Evolutionary conservation across 1,140 invertebrate genomes (phyloP), one percentile per base, ranked within the genome.

Genomic region (Palaemon carinicauda): DNA sequence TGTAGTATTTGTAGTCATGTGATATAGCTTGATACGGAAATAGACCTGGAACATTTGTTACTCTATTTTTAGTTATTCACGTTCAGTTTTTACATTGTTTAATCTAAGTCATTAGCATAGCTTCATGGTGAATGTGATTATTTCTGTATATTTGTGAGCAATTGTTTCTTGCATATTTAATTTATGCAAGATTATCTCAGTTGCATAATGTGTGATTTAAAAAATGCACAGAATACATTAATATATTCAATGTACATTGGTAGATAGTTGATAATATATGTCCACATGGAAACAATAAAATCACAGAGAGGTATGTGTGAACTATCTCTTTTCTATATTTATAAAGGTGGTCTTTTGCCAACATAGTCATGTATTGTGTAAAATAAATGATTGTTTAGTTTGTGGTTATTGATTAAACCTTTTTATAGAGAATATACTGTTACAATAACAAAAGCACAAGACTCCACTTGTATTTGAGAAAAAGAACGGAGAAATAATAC

Each of bases 301-400:
- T 80, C 69, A 53, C 74, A 80, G 54, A 69, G 65, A 86, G 84
- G 77, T 86, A 86, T 80, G 74, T 73, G 80, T 86, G 84, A 86
- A 73, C 77, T 80, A 86, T 86, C 84, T 86, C 84, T 86, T 86
- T 86, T 86, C 84, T 86, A 86, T 86, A 86, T 86, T 86, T 86
- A 86, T 86, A 86, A 86, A 86, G 73, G 84, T 86, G 84, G 84
- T 86, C 84, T 86, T 86, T 86, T 86, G 84, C 84, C 84, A 86
- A 31, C 84, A 86, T 86, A 86, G 84, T 86, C 84, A 86, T 86
- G 84, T 86, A 86, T 73, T 86, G 84, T 86, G 84, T 86, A 86
- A 86, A 86, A 86, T 86, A 86, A 86, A 86, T 86, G 84, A 86
- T 86, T 86, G 84, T 86, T 86, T 86, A 86, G 84, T 79, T 85